Conservation (phyloP, 2,113 vertebrate species). For the Leptodactylus fuscus region DNA sequence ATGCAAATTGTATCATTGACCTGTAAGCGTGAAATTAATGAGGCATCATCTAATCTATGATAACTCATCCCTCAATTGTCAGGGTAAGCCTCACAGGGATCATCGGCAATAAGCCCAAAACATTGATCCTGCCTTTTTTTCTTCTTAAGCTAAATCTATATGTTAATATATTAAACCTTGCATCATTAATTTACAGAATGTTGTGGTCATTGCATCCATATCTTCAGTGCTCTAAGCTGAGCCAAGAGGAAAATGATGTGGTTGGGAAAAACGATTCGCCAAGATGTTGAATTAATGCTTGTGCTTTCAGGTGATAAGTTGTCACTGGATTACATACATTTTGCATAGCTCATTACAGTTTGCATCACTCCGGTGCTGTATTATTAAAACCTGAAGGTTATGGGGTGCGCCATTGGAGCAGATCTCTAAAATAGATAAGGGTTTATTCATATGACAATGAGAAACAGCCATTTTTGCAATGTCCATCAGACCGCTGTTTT, state of each 20-base stretch:
- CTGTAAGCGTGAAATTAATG: constrained; percentile 35
- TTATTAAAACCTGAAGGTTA: background rate
- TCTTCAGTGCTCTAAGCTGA: constrained; percentile 18
- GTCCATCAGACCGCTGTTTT: no score
- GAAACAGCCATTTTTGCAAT: no score
- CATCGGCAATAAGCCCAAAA: constrained; percentile 23
- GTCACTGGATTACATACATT: background rate
- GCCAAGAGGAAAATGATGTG: constrained; percentile 34
- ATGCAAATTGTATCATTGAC: constrained; percentile 48
- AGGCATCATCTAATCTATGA: constrained; percentile 49
- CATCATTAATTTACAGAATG: constrained; percentile 46
- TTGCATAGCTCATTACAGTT: constrained; percentile 6
- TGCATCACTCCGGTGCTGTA: background rate
- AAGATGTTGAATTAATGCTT: constrained; percentile 30
- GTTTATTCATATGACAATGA: no score
- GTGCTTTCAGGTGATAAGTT: constrained; percentile 25
- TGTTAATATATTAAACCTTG: constrained; percentile 40
- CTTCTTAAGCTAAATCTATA: background rate
- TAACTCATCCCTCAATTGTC: constrained; percentile 34
- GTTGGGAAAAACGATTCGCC: background rate
- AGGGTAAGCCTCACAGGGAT: constrained; percentile 33
- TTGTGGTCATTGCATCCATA: constrained; percentile 24
- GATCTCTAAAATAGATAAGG: no score
- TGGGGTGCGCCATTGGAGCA: background rate
- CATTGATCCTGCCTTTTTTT: constrained; percentile 28